Base-by-base conservation (phyloP, 2,113 vertebrate species). In the Pituophis catenifer region DNA sequence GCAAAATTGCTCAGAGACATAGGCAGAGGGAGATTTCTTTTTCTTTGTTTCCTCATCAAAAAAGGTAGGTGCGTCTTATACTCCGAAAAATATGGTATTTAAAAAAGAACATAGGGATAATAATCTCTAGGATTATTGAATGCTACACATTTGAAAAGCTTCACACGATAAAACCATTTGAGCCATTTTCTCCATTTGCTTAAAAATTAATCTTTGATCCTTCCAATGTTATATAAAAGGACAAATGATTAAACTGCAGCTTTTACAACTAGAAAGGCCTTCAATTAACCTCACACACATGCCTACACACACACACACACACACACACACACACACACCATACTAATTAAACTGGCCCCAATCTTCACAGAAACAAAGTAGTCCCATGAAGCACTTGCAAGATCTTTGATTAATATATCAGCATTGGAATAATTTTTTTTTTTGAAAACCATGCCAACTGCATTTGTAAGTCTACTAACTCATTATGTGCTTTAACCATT, bases 241-340 rank as follows among this genome's bases (percentile, higher is more conserved):
- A 94, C 91, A 70, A 65, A 92, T 86, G 54, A 88, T 94, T 94
- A 92, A 13, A 86, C 8, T 81, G n/a, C 33, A 15, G 26, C 91
- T 19, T 88, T 94, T 95, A 29, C 48, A 52, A 93, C 81, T 93
- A 7, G 86, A 87, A 89, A 94, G 21, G 2, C 5, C 44, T 94
- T 90, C 90, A 89, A 90, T 92, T 92, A 93, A 90, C 54, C 50
- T 93, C 92, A 88, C 89, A 75, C 89, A 75, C 89, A 85, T 50
- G 92, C 24, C 89, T 15, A 94, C 52, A 87, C 62, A 57, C 58
- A 81, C 52, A 85, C 52, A 87, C 62, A 57, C 58, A 81, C 52
- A 52, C 24, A 85, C 52, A 87, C 62, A 57, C 58, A 81, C 52
- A 52, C 24, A 91, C 38, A 93, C 53, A 59, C 75, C n/a, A 59